A percentile compares a stretch with the other conserved stretches of the same genome.
phyloP scores from a whole-genome alignment of 2,797 vertebrate genomes.

The Lacerta bilineata region DNA sequence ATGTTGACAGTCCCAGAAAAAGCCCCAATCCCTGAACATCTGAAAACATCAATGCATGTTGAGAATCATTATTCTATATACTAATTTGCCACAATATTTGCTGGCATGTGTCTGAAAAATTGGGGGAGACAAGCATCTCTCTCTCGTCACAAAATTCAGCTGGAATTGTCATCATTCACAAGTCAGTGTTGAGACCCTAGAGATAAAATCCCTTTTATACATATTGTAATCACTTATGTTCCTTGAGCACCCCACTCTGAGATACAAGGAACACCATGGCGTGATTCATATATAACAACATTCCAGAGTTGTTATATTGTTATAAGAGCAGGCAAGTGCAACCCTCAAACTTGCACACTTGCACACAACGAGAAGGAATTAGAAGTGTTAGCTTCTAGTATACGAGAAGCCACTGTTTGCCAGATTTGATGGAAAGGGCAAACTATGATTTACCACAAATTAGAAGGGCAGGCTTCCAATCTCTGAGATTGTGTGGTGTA shows the following conservation, averaged over 20 bases:
- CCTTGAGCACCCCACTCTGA: background rate
- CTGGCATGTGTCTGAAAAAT: background rate
- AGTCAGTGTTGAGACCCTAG: background rate
- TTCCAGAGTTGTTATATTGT: background rate
- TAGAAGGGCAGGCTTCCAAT: background rate
- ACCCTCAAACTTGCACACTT: background rate
- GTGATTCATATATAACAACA: background rate
- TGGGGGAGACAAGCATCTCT: background rate
- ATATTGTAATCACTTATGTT: background rate
- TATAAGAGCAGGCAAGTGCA: background rate
- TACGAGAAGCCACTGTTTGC: background rate
- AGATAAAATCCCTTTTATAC: background rate
- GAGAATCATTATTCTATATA: background rate
- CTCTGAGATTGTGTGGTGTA: too few species aligned
- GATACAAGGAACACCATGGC: background rate
- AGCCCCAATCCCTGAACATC: background rate
- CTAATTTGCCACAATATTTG: constrained; percentile 1
- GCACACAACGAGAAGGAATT: background rate
- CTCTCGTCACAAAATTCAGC: background rate
- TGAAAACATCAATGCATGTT: background rate
- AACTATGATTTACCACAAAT: background rate
- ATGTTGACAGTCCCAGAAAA: background rate
- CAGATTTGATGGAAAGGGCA: background rate
- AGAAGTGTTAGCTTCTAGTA: background rate
- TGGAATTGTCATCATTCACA: constrained; percentile 3